These are phyloP conservation scores for Platypus cylindrus DNA, from an alignment of 2,888 invertebrate genomes.

Conservation along the genomic window DNA sequence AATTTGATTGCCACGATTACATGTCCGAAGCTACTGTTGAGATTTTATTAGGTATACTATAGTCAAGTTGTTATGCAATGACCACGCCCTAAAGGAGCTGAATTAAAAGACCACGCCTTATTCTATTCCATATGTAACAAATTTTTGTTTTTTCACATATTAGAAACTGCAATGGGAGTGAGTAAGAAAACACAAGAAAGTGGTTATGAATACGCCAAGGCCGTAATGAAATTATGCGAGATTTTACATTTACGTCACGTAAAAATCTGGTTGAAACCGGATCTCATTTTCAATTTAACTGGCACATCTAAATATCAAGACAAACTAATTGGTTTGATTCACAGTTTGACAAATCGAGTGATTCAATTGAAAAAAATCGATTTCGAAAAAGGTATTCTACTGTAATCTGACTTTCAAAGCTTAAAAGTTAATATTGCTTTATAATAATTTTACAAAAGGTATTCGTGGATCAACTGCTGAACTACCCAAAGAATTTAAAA, in stretches of 20 bases:
- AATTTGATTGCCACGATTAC: conserved; percentile 69
- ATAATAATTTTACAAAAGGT: conserved; percentile 21
- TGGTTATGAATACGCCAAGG: conserved; percentile 75
- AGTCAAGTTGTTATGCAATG: too few relatives aligned
- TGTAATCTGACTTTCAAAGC: too few relatives aligned
- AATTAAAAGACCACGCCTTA: neutral
- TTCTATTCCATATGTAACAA: neutral
- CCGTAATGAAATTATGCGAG: conserved; percentile 83
- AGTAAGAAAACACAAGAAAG: conserved; percentile 71
- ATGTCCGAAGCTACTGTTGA: conserved; percentile 78
- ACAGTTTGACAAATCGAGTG: conserved; percentile 66
- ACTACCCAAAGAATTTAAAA: conserved; percentile 29
- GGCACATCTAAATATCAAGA: conserved; percentile 62
- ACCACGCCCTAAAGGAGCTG: neutral
- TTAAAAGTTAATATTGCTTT: neutral
- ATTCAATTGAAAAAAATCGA: conserved; percentile 49
- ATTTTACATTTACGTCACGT: conserved; percentile 73
- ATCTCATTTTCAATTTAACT: conserved; percentile 64
- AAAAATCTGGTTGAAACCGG: conserved; percentile 65
- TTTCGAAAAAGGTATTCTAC: conserved; percentile 37
- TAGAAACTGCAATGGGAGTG: conserved; percentile 83
- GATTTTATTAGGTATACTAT: conserved; percentile 53
- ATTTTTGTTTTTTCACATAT: neutral
- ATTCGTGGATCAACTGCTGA: conserved; percentile 32
- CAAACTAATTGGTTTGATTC: conserved; percentile 62